These are phyloP conservation scores for Protodeltote pygarga DNA, from an alignment of 2,888 invertebrate genomes.

Conservation along the genomic window DNA sequence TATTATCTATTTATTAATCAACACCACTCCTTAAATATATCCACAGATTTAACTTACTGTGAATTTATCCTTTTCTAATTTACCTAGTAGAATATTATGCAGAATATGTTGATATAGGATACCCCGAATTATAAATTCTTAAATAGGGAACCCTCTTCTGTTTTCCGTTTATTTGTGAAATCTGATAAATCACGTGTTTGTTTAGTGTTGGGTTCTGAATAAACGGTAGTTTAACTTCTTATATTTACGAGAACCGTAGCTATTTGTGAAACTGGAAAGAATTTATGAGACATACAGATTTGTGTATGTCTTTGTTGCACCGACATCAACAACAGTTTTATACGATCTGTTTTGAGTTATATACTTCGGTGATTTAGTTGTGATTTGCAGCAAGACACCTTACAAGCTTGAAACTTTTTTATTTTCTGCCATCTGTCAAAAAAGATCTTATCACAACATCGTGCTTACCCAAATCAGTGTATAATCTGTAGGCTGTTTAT, in stretches of 20 bases:
- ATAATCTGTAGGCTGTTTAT: conserved; percentile 1
- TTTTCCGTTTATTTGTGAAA: conserved; percentile 18
- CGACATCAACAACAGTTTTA: conserved; percentile 5
- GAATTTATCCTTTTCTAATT: too few relatives aligned
- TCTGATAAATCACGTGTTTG: conserved; percentile 29
- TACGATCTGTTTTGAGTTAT: neutral
- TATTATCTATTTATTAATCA: conserved; percentile 28
- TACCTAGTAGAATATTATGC: conserved; percentile 17
- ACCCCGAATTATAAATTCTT: neutral
- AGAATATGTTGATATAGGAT: neutral
- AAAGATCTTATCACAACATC: conserved; percentile 29
- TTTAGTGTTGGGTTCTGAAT: conserved; percentile 24
- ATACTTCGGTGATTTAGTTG: conserved; percentile 1
- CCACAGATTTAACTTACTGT: too few relatives aligned
- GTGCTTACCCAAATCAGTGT: conserved; percentile 23
- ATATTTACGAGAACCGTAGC: conserved; percentile 29
- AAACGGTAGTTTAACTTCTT: conserved; percentile 24
- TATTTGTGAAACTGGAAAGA: conserved; percentile 32
- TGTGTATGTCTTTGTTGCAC: too few relatives aligned
- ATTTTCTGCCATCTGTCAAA: neutral
- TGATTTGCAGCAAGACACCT: neutral
- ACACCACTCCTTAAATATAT: conserved; percentile 21
- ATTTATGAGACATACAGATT: conserved; percentile 21
- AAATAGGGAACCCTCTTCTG: conserved; percentile 4
- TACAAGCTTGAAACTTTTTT: neutral